Percentiles rank a stretch among this genome's conserved stretches.
Evolutionary conservation across 2,797 vertebrate species (phyloP).

Genomic region (Antrozous pallidus): DNA sequence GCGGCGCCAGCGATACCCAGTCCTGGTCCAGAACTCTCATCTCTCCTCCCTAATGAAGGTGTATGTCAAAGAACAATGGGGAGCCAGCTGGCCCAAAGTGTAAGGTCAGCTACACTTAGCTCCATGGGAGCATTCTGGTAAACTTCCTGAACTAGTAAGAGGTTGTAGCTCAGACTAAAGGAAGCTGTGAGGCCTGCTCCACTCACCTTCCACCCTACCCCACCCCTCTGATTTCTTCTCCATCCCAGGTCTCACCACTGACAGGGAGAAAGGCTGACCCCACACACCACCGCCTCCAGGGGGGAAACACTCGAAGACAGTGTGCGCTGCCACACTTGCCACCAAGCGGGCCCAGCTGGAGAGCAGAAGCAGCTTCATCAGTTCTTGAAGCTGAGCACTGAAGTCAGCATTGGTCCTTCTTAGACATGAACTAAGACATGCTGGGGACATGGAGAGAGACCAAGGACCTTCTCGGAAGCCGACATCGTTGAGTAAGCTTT

Average conservation of each 20-base stretch:
- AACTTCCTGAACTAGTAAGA: not conserved
- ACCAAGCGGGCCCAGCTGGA: not conserved
- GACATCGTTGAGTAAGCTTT: not conserved
- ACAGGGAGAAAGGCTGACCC: not conserved
- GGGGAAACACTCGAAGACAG: not conserved
- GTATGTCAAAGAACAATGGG: not conserved
- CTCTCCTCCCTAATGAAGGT: not conserved
- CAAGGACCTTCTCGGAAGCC: not conserved
- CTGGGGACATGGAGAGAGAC: not conserved
- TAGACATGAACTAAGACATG: not conserved
- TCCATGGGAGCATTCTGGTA: not conserved
- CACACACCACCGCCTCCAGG: not conserved
- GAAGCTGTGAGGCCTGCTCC: not conserved
- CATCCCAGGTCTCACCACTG: not conserved
- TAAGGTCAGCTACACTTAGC: not conserved
- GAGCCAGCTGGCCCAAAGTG: not conserved
- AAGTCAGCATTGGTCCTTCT: not conserved
- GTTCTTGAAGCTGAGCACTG: not conserved
- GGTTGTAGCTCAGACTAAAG: not conserved
- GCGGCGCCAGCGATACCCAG: too few relatives aligned
- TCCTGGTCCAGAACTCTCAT: not conserved
- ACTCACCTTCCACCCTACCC: not conserved
- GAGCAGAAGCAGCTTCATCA: too few relatives aligned
- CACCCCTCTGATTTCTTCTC: not conserved
- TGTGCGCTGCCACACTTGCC: not conserved